Evolutionary conservation across 1,140 invertebrate species (phyloP), one percentile per base, ranked within the genome.

Genomic region (Pseudomyrmex dendroicus): DNA sequence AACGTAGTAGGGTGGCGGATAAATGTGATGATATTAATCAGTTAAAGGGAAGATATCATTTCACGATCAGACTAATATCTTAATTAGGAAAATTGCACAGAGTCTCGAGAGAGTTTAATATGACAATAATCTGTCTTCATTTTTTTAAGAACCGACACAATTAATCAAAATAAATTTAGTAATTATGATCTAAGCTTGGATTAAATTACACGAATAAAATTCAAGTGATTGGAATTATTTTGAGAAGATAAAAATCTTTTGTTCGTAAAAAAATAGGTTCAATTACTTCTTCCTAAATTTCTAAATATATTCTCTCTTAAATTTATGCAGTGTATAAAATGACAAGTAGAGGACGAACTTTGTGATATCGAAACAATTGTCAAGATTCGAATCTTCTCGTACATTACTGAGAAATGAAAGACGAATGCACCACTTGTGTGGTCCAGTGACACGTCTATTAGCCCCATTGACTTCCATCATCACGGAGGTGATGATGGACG

Each of bases 391-490:
- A 2, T 17, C 20, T 10, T n/a, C 10, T 67, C 25, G 48, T 35
- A 77, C 35, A 13, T 12, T 22, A 68, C 50, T 9, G 17, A 35
- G 52, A 54, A 48, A 46, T 50, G 66, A 50, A 59, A 70, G 76
- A 80, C 66, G 54, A 80, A 80, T 80, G 66, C 52, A 48, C 56
- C 20, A 59, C 76, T 70, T 80, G 76, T 80, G 76, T 80, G 76
- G 56, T 80, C 76, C 59, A 72, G 76, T 72, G 76, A 80, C 76
- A 70, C 66, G 66, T 78, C 76, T 70, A 59, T 80, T 80, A 80
- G 64, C 66, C 54, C 35, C 56, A 80, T 80, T 80, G 76, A 80
- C 66, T 80, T 70, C 76, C 44, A 80, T 80, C 66, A 80, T 80
- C 66, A 44, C 48, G n/a, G 46, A 54, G 57, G 68, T 64, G 80